Conservation (phyloP, 2,797 vertebrate species). For the Merluccius polli region DNA sequence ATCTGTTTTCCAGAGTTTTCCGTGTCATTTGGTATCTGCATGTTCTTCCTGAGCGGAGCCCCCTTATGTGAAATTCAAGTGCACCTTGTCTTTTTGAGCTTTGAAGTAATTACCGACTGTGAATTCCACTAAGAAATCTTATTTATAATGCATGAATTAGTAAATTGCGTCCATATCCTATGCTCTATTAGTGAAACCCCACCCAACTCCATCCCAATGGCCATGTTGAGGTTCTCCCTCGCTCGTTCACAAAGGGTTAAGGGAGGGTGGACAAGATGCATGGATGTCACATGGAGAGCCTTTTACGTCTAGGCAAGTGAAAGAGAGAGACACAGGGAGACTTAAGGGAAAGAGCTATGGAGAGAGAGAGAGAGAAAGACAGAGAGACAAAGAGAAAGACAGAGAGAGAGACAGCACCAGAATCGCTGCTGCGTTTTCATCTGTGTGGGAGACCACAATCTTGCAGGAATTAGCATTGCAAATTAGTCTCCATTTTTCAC, state of each 20-base stretch:
- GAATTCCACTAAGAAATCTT: too few species aligned
- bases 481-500: constrained; percentile 38
- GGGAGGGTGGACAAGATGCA: constrained; percentile 38
- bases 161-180: constrained; percentile 35
- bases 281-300: constrained; percentile 38
- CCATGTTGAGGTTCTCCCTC: constrained; percentile 42
- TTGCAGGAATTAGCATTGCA: constrained; percentile 58
- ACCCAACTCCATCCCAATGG: constrained; percentile 28
- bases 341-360: constrained; percentile 1
- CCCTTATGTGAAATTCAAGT: background rate
- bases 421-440: constrained; percentile 34
- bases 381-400: constrained; percentile 18
- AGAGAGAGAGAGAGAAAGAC: constrained; percentile 19
- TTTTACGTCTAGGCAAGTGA: constrained; percentile 40
- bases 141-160: constrained; percentile 11
- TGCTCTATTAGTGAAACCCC: constrained; percentile 27
- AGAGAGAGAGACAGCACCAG: constrained; percentile 23
- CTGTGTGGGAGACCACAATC: constrained; percentile 31
- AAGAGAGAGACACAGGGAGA: background rate
- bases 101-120: background rate
- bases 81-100: background rate
- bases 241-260: constrained; percentile 33
- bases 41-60: background rate
- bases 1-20: background rate
- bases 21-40: background rate